Evolutionary conservation across 1,140 invertebrate genomes (phyloP).

Genomic region (Paramacrobiotus metropolitanus): DNA sequence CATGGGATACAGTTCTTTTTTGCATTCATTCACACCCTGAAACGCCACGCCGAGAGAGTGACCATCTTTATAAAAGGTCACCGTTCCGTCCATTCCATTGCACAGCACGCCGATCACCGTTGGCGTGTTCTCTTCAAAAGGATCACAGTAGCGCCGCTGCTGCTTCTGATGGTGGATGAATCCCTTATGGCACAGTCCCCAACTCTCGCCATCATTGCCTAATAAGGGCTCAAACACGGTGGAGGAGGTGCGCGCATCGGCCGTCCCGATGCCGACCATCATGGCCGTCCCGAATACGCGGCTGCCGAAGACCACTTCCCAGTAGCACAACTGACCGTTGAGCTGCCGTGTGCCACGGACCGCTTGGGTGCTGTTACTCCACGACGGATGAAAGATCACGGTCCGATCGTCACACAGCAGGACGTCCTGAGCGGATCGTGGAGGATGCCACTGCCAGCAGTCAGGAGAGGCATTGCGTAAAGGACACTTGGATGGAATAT

Average conservation of each 20-base stretch:
- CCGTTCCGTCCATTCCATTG: conserved; percentile 38
- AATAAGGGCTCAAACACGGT: conserved; percentile 41
- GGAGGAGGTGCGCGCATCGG: conserved; percentile 33
- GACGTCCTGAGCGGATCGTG: not conserved
- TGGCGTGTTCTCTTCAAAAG: conserved; percentile 40
- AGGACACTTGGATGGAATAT: no score
- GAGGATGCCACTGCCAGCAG: not conserved
- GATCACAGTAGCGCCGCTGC: conserved; percentile 34
- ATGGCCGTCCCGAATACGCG: conserved; percentile 23
- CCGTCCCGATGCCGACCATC: conserved; percentile 48
- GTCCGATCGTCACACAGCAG: not conserved
- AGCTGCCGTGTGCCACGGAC: conserved; percentile 36
- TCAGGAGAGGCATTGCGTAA: no score
- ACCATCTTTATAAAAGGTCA: conserved; percentile 47
- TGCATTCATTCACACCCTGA: conserved; percentile 21
- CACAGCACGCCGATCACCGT: conserved; percentile 39
- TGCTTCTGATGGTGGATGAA: conserved; percentile 39
- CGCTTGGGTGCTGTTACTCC: conserved; percentile 46
- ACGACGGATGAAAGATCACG: conserved; percentile 40
- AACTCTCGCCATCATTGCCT: conserved; percentile 40
- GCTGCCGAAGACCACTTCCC: conserved; percentile 29
- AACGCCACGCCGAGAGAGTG: conserved; percentile 35
- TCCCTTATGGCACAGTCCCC: conserved; percentile 49
- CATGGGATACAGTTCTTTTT: conserved; percentile 39
- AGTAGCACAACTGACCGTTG: conserved; percentile 37